phyloP scores from a whole-genome alignment of 2,888 invertebrate species.

The Trissolcus japonicus region DNA sequence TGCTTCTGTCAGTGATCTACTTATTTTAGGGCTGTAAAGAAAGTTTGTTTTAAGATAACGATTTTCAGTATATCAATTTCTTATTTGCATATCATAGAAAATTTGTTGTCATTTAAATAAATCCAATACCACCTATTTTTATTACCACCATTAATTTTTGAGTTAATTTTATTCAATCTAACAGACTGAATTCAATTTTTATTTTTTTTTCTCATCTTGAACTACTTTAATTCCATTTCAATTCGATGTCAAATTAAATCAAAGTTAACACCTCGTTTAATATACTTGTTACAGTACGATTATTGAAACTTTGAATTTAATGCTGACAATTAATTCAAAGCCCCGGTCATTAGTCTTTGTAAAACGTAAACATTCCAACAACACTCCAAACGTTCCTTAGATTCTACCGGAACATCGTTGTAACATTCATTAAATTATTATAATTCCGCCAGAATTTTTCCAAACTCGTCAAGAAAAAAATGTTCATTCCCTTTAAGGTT shows the following conservation, averaged over 20 bases:
- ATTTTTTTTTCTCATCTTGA: too few relatives aligned
- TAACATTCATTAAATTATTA: conserved; percentile 38
- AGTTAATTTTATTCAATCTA: too few relatives aligned
- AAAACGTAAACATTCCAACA: conserved; percentile 37
- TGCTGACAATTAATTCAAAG: conserved; percentile 23
- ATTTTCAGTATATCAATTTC: neutral
- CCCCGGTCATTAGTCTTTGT: conserved; percentile 29
- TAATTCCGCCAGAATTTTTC: conserved; percentile 17
- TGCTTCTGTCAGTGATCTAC: conserved; percentile 1
- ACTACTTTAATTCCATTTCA: neutral
- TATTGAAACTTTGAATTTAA: conserved; percentile 36
- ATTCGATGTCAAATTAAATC: neutral
- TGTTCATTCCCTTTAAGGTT: conserved; percentile 13
- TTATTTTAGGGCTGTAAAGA: conserved; percentile 21
- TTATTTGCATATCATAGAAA: neutral
- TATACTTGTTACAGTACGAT: conserved; percentile 29
- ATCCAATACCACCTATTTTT: too few relatives aligned
- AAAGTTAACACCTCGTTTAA: conserved; percentile 19
- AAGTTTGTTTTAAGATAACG: neutral
- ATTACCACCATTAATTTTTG: too few relatives aligned
- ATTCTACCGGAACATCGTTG: conserved; percentile 28
- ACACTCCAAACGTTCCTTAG: conserved; percentile 26
- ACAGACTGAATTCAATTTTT: too few relatives aligned
- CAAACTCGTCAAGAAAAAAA: conserved; percentile 1
- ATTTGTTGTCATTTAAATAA: neutral